A percentile compares a stretch with the other conserved stretches of the same genome.
Evolutionary conservation across 2,888 invertebrate genomes (phyloP).

Genomic region (Sarcophaga caerulescens): DNA sequence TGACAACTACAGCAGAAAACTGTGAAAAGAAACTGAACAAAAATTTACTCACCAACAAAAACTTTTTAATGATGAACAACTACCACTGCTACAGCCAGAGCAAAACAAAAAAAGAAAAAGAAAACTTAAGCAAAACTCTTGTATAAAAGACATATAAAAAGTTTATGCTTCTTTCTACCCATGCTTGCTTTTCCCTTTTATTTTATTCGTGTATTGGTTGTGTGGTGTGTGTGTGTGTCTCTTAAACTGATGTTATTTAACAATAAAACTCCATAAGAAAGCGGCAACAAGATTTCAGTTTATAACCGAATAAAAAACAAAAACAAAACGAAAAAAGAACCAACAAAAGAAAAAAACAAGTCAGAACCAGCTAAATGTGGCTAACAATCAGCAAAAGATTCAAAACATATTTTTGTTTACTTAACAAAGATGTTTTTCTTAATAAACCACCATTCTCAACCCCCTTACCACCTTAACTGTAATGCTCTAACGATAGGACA

Average conservation of each 20-base stretch:
- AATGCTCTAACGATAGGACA: neutral
- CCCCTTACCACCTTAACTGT: neutral
- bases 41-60: slow-evolving; percentile 65
- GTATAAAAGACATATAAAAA: slow-evolving; percentile 66
- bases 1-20: slow-evolving; percentile 50
- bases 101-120: slow-evolving; percentile 6
- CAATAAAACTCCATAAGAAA: slow-evolving; percentile 53
- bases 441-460: neutral
- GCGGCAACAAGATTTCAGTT: neutral
- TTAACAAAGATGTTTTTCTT: slow-evolving; percentile 51
- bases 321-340: neutral
- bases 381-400: slow-evolving; percentile 66
- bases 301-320: slow-evolving; percentile 4
- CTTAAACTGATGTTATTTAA: slow-evolving; percentile 65
- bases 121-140: slow-evolving; percentile 59
- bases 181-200: slow-evolving; percentile 6
- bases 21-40: slow-evolving; percentile 26
- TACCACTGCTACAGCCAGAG: slow-evolving; percentile 30
- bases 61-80: slow-evolving; percentile 69
- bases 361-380: slow-evolving; percentile 61
- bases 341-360: slow-evolving; percentile 12
- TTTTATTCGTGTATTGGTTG: slow-evolving; percentile 15
- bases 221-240: slow-evolving; percentile 5
- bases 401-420: slow-evolving; percentile 68
- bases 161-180: slow-evolving; percentile 35